Conservation (phyloP, 1,140 invertebrate genomes). For the Stenopsyche tienmushanensis region DNA sequence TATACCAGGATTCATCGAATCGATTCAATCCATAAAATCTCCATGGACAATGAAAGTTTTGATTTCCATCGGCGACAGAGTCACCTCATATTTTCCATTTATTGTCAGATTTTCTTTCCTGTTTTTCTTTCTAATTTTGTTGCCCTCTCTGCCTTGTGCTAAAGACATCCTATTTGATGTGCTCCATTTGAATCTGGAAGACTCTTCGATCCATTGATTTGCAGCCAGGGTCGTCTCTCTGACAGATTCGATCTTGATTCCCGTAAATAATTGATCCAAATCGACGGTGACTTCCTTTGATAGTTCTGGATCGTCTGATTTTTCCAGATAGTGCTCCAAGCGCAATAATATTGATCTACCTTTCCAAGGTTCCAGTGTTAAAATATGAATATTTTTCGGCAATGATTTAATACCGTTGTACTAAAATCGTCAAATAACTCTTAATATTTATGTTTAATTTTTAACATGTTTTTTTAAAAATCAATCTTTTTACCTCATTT, state of each 20-base stretch:
- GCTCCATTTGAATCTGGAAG: slow-evolving; percentile 58
- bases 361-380: slow-evolving; percentile 85
- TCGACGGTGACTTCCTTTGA: slow-evolving; percentile 44
- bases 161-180: slow-evolving; percentile 1
- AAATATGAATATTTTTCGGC: slow-evolving; percentile 77
- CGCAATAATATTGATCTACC: slow-evolving; percentile 69
- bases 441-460: slow-evolving; percentile 8
- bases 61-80: slow-evolving; percentile 15
- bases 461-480: background rate
- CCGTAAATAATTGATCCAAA: slow-evolving; percentile 56
- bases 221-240: slow-evolving; percentile 70
- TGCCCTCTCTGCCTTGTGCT: no score
- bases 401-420: slow-evolving; percentile 47
- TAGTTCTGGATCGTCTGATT: slow-evolving; percentile 61
- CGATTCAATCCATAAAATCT: no score
- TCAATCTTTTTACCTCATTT: slow-evolving; percentile 48
- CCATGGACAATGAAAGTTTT: slow-evolving; percentile 7
- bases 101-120: background rate
- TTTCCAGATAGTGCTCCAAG: slow-evolving; percentile 86
- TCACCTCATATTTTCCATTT: slow-evolving; percentile 6
- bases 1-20: no score
- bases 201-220: slow-evolving; percentile 63
- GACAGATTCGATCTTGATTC: slow-evolving; percentile 59
- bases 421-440: background rate
- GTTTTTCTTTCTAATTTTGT: background rate